phyloP scores from a whole-genome alignment of 2,888 invertebrate species.

The Elysia crispata region DNA sequence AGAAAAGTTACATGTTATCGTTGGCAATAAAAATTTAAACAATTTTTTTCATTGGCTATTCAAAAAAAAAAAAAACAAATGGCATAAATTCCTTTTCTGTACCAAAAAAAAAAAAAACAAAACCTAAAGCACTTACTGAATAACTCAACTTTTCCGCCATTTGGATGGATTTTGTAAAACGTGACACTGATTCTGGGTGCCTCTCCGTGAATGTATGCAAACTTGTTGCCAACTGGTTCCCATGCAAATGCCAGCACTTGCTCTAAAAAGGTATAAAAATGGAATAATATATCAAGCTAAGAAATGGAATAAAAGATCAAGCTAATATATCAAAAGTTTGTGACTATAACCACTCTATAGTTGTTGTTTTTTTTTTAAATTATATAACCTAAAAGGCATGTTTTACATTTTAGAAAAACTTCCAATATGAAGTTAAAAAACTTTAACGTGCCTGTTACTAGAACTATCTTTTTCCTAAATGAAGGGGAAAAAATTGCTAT shows the following conservation, averaged over 20 bases:
- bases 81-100: not conserved
- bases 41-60: not conserved
- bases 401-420: too few relatives aligned
- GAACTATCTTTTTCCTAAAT: too few relatives aligned
- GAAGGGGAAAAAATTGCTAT: too few relatives aligned
- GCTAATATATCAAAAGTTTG: not conserved
- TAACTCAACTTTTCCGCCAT: constrained; percentile 90
- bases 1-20: not conserved
- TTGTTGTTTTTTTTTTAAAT: too few relatives aligned
- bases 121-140: constrained; percentile 84
- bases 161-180: constrained; percentile 92
- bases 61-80: not conserved
- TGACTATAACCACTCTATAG: too few relatives aligned
- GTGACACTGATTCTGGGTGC: constrained; percentile 87
- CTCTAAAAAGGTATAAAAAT: constrained; percentile 71
- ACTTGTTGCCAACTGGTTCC: constrained; percentile 98
- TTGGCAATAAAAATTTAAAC: not conserved
- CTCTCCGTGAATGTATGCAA: constrained; percentile 97
- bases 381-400: too few relatives aligned
- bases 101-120: too few relatives aligned
- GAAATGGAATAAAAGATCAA: not conserved
- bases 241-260: constrained; percentile 90
- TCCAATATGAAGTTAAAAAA: too few relatives aligned
- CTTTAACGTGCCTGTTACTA: too few relatives aligned
- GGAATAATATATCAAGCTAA: not conserved